Evolutionary conservation across 2,888 invertebrate species (phyloP).

Genomic region (Pocota personata): DNA sequence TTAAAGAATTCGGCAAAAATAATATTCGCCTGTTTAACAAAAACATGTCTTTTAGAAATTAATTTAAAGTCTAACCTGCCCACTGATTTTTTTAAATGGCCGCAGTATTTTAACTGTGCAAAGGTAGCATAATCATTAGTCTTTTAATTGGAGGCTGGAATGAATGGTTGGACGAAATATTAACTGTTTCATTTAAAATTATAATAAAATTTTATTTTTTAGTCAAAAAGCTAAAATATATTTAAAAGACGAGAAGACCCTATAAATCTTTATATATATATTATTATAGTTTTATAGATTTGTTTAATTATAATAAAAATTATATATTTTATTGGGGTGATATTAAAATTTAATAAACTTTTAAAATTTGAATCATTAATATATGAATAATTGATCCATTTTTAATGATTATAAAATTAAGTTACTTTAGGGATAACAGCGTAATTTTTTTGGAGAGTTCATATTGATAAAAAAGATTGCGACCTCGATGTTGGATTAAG

Average conservation of each 20-base stretch:
- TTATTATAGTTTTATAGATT: constrained; percentile 81
- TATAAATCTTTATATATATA: constrained; percentile 87
- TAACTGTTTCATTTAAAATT: constrained; percentile 85
- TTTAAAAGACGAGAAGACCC: constrained; percentile 91
- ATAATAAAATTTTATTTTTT: constrained; percentile 84
- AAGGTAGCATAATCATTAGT: constrained; percentile 92
- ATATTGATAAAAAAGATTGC: too few relatives aligned
- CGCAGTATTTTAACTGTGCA: constrained; percentile 91
- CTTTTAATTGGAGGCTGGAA: constrained; percentile 91
- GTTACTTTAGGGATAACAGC: too few relatives aligned
- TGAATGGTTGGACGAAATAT: constrained; percentile 89
- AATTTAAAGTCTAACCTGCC: constrained; percentile 89
- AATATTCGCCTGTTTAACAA: constrained; percentile 90
- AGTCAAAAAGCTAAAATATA: constrained; percentile 87
- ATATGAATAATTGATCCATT: constrained; percentile 84
- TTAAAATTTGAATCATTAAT: constrained; percentile 82
- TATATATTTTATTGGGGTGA: constrained; percentile 87
- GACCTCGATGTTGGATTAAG: too few relatives aligned
- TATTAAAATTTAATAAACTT: constrained; percentile 85
- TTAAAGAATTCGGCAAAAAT: constrained; percentile 87
- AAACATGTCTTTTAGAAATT: constrained; percentile 88
- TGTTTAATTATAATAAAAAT: constrained; percentile 78
- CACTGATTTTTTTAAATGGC: constrained; percentile 88
- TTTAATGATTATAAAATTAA: constrained; percentile 86
- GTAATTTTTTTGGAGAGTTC: too few relatives aligned